These are phyloP conservation scores for Machimus rusticus DNA, from an alignment of 2,888 invertebrate species.

Conservation along the genomic window DNA sequence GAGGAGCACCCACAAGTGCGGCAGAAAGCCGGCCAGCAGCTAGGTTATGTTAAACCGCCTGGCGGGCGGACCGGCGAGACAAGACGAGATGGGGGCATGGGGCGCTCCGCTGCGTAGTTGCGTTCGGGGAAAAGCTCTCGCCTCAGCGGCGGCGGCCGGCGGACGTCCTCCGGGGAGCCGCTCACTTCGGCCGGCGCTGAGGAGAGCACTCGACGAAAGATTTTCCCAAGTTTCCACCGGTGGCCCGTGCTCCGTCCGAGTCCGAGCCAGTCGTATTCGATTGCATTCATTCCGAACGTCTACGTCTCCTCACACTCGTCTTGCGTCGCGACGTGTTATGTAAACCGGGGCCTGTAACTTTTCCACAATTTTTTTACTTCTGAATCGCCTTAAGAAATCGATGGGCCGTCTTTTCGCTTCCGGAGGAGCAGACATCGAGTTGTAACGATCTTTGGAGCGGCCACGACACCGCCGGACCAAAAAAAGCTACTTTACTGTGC, in stretches of 20 bases:
- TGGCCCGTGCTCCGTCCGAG: background rate
- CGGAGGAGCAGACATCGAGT: background rate
- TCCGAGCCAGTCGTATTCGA: background rate
- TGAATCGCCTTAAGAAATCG: background rate
- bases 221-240: background rate
- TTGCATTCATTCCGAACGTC: constrained; percentile 41
- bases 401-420: background rate
- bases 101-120: background rate
- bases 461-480: background rate
- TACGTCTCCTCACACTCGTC: constrained; percentile 46
- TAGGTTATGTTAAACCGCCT: background rate
- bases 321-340: constrained; percentile 41
- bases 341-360: constrained; percentile 12
- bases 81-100: background rate
- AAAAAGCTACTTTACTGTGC: background rate
- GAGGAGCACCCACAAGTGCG: background rate
- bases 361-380: background rate
- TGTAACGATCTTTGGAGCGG: background rate
- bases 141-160: background rate
- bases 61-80: background rate
- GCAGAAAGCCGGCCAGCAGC: background rate
- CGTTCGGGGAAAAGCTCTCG: background rate
- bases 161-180: background rate
- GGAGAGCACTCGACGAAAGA: background rate
- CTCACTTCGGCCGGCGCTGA: background rate